These are phyloP conservation scores for Oenanthe oenanthe DNA, from an alignment of 2,113 vertebrate genomes.

Conservation along the genomic window DNA sequence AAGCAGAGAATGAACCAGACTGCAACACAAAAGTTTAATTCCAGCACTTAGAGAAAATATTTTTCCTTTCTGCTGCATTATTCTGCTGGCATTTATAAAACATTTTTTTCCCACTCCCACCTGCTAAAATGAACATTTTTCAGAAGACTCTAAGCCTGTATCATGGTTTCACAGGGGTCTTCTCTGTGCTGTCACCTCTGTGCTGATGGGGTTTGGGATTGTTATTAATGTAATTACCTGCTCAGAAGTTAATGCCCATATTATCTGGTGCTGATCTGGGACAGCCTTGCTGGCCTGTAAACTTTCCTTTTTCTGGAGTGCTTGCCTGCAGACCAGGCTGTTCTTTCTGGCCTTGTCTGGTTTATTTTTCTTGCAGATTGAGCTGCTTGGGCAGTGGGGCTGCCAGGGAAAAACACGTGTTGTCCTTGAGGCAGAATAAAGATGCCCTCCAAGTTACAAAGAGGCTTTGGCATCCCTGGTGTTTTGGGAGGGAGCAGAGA, in stretches of 20 bases:
- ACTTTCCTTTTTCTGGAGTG: background rate
- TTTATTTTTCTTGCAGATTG: background rate
- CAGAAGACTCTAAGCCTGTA: background rate
- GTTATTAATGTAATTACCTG: background rate
- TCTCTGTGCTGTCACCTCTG: background rate
- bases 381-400: background rate
- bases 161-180: background rate
- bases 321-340: background rate
- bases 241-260: fast-evolving
- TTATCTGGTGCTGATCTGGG: background rate
- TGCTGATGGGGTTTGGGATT: background rate
- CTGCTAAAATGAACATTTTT: background rate
- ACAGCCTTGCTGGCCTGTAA: background rate
- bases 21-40: slow-evolving; percentile 46
- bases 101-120: fast-evolving
- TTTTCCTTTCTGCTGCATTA: slow-evolving; percentile 37
- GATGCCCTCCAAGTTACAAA: slow-evolving; percentile 31
- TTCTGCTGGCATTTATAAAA: background rate
- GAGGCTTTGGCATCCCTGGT: background rate
- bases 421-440: slow-evolving; percentile 32
- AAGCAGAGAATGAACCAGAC: slow-evolving; percentile 48
- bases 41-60: slow-evolving; percentile 17
- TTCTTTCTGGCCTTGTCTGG: background rate
- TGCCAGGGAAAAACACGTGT: slow-evolving; percentile 8
- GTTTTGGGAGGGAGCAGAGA: background rate